Evolutionary conservation across 2,888 invertebrate genomes (phyloP).

Genomic region (Hypomecis atomaria): DNA sequence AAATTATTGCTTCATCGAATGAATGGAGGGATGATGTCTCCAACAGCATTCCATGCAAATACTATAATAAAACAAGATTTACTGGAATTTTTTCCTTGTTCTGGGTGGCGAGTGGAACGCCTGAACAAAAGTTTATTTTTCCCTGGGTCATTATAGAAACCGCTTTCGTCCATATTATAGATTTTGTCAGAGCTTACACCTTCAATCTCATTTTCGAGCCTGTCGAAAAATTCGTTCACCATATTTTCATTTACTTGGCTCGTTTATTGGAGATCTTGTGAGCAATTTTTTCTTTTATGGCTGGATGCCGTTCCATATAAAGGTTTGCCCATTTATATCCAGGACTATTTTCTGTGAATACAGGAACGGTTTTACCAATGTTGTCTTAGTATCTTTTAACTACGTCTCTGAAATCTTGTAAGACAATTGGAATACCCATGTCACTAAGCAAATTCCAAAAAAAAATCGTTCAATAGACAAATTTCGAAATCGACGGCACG

Average conservation of each 20-base stretch:
- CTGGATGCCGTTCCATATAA: conserved; percentile 33
- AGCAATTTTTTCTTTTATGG: conserved; percentile 31
- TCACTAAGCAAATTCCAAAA: too few relatives aligned
- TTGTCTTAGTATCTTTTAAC: conserved; percentile 30
- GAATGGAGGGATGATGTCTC: too few relatives aligned
- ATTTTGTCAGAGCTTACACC: conserved; percentile 29
- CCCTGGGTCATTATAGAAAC: conserved; percentile 31
- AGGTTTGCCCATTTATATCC: conserved; percentile 36
- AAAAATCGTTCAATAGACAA: too few relatives aligned
- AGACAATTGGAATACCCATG: conserved; percentile 27
- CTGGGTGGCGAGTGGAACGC: too few relatives aligned
- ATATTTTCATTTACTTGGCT: conserved; percentile 34
- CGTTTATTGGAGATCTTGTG: conserved; percentile 29
- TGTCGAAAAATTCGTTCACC: conserved; percentile 34
- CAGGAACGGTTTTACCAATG: conserved; percentile 25
- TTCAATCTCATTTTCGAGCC: conserved; percentile 30
- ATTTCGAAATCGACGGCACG: too few relatives aligned
- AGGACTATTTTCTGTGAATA: conserved; percentile 33
- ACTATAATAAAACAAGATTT: too few relatives aligned
- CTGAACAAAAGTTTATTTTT: too few relatives aligned
- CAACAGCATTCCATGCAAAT: too few relatives aligned
- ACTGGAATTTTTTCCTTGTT: too few relatives aligned
- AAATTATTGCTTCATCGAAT: too few relatives aligned
- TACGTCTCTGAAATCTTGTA: conserved; percentile 35
- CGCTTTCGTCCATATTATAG: conserved; percentile 33